These are phyloP conservation scores for Proctacanthus coquilletti DNA, from an alignment of 1,140 invertebrate species.

Conservation along the genomic window DNA sequence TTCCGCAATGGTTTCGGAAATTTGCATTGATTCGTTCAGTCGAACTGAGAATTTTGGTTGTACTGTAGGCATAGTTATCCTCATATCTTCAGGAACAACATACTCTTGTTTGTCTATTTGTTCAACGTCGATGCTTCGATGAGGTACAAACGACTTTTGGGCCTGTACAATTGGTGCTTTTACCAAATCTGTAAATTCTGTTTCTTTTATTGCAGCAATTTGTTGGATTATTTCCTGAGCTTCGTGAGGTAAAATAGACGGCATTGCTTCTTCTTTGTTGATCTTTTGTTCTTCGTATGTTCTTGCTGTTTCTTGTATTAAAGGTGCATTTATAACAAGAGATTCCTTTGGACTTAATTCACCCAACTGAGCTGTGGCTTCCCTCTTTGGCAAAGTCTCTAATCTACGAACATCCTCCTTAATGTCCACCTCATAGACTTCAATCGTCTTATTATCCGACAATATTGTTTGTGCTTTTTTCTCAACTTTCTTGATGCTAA, in stretches of 20 bases:
- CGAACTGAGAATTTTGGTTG: no score
- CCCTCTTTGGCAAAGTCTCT: no score
- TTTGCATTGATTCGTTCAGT: constrained; percentile 36
- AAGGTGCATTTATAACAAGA: neutral
- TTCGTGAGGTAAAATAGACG: neutral
- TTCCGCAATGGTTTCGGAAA: constrained; percentile 50
- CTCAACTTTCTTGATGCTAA: neutral
- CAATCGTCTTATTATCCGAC: neutral
- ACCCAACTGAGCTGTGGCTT: neutral
- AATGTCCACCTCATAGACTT: no score
- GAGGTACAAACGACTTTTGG: no score
- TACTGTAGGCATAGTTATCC: no score
- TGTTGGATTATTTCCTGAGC: neutral
- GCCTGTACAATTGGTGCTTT: no score
- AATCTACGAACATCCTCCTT: neutral
- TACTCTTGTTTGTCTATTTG: constrained; percentile 31
- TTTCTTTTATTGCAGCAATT: neutral
- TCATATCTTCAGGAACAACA: constrained; percentile 41
- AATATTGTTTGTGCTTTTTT: neutral
- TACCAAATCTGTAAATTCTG: neutral
- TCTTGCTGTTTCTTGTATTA: neutral
- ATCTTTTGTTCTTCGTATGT: no score
- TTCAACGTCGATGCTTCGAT: no score
- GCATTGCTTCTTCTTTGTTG: neutral
- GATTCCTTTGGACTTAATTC: neutral